These are phyloP conservation scores for Apodemus agrarius DNA, from an alignment of 2,797 vertebrate genomes.

Conservation along the genomic window DNA sequence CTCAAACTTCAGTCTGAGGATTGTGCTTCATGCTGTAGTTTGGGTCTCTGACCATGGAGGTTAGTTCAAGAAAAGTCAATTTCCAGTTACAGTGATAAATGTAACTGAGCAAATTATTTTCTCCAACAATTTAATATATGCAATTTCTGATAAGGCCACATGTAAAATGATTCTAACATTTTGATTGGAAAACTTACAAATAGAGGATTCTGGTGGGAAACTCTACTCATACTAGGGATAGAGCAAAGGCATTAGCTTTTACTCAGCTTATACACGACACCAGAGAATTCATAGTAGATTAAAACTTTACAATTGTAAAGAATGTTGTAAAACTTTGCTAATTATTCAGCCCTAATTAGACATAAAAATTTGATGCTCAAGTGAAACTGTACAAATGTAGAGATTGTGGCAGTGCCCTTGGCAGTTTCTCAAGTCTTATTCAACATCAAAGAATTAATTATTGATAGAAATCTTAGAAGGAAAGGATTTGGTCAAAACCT, in stretches of 20 bases:
- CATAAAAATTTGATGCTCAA: background rate
- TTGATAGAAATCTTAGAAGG: background rate
- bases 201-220: background rate
- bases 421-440: background rate
- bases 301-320: background rate
- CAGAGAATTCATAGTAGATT: background rate
- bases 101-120: background rate
- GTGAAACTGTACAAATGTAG: background rate
- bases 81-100: background rate
- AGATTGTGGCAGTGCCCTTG: background rate
- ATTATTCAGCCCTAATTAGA: background rate
- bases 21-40: background rate
- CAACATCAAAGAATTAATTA: background rate
- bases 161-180: background rate
- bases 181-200: background rate
- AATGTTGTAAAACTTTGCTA: background rate
- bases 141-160: background rate
- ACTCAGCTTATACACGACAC: background rate
- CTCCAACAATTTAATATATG: background rate
- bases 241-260: background rate
- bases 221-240: background rate
- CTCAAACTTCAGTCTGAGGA: background rate
- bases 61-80: background rate
- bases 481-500: background rate
- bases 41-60: background rate